phyloP scores from a whole-genome alignment of 2,113 vertebrate genomes.

The Atherinomorus stipes region DNA sequence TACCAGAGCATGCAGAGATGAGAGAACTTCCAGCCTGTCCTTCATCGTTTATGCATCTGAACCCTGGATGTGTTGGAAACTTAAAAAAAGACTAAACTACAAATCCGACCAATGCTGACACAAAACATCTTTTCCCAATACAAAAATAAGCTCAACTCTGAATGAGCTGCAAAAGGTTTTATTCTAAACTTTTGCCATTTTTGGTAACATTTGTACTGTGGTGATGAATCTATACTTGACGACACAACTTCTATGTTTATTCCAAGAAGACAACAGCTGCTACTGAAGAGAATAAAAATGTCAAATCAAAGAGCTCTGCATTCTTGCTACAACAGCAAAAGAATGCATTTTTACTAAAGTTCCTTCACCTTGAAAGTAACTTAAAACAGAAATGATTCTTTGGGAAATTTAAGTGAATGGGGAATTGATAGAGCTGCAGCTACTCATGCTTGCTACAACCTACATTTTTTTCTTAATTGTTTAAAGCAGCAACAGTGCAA shows the following conservation, averaged over 20 bases:
- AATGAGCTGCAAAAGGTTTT: background rate
- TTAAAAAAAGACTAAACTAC: constrained; percentile 4
- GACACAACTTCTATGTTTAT: constrained; percentile 4
- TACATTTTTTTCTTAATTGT: too few species aligned
- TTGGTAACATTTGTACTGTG: background rate
- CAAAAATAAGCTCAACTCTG: background rate
- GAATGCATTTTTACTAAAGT: too few species aligned
- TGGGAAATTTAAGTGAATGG: too few species aligned
- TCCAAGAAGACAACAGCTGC: background rate
- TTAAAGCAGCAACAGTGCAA: too few species aligned
- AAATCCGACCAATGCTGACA: background rate
- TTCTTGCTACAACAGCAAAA: too few species aligned
- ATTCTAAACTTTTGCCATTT: background rate
- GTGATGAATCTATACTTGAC: background rate
- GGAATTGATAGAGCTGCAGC: too few species aligned
- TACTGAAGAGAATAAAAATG: constrained; percentile 5
- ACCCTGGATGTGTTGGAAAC: background rate
- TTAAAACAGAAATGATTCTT: too few species aligned
- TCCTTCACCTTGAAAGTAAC: too few species aligned
- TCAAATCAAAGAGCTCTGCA: too few species aligned
- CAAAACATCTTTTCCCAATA: constrained; percentile 1
- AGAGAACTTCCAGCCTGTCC: constrained; percentile 8
- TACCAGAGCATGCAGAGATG: constrained; percentile 20
- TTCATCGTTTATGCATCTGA: constrained; percentile 5
- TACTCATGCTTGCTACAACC: too few species aligned